Base-by-base conservation (phyloP, 2,113 vertebrate species). In the Ursus arctos region DNA sequence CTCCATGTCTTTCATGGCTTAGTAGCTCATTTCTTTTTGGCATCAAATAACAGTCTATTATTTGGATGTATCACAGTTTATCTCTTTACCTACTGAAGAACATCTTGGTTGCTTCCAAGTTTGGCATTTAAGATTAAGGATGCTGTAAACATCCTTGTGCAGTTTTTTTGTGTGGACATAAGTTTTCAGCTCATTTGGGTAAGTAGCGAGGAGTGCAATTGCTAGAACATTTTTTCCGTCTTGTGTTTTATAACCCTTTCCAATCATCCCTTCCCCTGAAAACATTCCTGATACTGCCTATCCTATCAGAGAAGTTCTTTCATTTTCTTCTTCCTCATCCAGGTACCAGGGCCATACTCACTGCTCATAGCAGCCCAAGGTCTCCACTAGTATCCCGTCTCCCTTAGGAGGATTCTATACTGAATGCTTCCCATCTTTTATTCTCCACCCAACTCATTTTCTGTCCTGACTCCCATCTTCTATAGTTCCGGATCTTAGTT, bases 401-500 rank as follows among this genome's bases (percentile, higher is more conserved):
- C 31, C 22, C 43, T 47, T 74, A 86, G 33, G 51, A 85, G 12
- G 6, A 67, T 63, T 81, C 53, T 14, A 36, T 63, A 28, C 7
- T 51, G 84, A 89, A 33, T 80, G 36, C 13, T 93, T 79, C 61
- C 77, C 8, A 79, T 86, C 11, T n/a, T 86, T 88, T 76, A 40
- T 82, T 85, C n/a, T 69, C 43, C 15, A 67, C 22, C n/a, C 4
- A 79, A 43, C 21, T 94, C 36, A 40, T 82, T 83, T 92, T 97
- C 88, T 63, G 12, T 51, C 84, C 47, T 85, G 72, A 15, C 13
- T 93, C 24, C 13, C 74, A 28, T 83, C 91, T 57, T 89, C 85
- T 91, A 12, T 74, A 47, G 61, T 67, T 26, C 74, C 55, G 84
- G 71, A 53, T 83, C 72, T 95, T 93, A 95, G 86, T 65, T 91